A percentile compares a stretch with the other conserved stretches of the same genome.
phyloP scores from a whole-genome alignment of 1,140 invertebrate genomes.

The Brachionus sp. region DNA sequence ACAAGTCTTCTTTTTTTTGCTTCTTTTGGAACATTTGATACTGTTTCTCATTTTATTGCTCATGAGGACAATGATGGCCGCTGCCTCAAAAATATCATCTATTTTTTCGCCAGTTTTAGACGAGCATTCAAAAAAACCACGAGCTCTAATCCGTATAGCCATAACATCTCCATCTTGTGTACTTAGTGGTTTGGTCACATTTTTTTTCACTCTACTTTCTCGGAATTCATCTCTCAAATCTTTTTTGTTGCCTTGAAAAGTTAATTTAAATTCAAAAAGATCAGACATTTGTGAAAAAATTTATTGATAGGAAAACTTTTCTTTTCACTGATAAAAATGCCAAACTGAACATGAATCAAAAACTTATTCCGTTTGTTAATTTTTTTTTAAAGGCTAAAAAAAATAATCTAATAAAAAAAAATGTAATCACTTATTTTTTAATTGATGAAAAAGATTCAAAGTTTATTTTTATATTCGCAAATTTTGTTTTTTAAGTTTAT shows the following conservation, averaged over 20 bases:
- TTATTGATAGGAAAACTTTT: too few species aligned
- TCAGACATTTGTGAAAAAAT: too few species aligned
- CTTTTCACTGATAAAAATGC: too few species aligned
- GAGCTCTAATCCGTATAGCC: constrained; percentile 98
- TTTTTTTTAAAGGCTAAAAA: too few species aligned
- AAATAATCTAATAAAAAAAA: too few species aligned
- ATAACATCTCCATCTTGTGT: constrained; percentile 90
- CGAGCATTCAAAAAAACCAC: constrained; percentile 97
- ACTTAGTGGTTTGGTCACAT: constrained; percentile 98
- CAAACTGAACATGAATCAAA: too few species aligned
- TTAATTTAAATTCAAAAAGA: background rate
- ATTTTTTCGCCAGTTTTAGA: constrained; percentile 99
- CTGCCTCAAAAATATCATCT: constrained; percentile 97
- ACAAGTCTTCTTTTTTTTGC: background rate
- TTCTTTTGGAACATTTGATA: constrained; percentile 9
- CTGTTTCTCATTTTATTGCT: constrained; percentile 61
- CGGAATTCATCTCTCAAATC: constrained; percentile 92
- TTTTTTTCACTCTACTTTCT: constrained; percentile 89
- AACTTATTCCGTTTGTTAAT: too few species aligned
- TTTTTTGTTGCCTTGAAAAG: constrained; percentile 55
- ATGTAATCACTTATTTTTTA: too few species aligned
- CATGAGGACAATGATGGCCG: constrained; percentile 92
- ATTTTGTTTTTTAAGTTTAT: too few species aligned
- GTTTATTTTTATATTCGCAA: too few species aligned
- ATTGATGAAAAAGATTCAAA: too few species aligned